Conservation (phyloP, 2,113 vertebrate species). For the Mustelus asterias region DNA sequence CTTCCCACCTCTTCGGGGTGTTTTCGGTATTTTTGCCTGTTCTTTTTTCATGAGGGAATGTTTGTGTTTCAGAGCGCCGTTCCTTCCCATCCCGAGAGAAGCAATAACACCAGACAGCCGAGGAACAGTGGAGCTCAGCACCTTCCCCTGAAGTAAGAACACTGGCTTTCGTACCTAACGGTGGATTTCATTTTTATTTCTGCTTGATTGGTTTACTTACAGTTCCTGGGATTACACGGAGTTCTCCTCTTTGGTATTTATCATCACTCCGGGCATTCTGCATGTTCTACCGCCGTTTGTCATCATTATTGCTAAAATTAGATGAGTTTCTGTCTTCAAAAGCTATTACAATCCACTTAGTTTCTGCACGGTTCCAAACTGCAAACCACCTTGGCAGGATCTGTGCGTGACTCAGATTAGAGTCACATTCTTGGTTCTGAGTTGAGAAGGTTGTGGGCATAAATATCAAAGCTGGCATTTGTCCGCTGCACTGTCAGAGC, state of each 20-base stretch:
- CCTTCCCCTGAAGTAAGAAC: neutral
- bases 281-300: neutral
- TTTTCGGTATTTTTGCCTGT: neutral
- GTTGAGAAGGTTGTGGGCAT: neutral
- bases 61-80: neutral
- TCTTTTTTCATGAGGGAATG: neutral
- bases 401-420: neutral
- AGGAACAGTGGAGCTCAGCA: neutral
- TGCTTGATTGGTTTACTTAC: neutral
- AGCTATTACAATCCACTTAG: neutral
- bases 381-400: neutral
- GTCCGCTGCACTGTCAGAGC: no score
- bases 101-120: neutral
- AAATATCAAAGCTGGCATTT: neutral
- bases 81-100: neutral
- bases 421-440: neutral
- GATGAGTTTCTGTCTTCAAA: neutral
- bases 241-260: neutral
- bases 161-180: neutral
- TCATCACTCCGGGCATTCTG: neutral
- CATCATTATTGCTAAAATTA: neutral
- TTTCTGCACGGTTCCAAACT: neutral
- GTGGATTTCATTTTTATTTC: neutral
- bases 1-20: neutral
- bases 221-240: neutral